Base-by-base conservation (phyloP, 2,113 vertebrate genomes). In the Promerops cafer region DNA sequence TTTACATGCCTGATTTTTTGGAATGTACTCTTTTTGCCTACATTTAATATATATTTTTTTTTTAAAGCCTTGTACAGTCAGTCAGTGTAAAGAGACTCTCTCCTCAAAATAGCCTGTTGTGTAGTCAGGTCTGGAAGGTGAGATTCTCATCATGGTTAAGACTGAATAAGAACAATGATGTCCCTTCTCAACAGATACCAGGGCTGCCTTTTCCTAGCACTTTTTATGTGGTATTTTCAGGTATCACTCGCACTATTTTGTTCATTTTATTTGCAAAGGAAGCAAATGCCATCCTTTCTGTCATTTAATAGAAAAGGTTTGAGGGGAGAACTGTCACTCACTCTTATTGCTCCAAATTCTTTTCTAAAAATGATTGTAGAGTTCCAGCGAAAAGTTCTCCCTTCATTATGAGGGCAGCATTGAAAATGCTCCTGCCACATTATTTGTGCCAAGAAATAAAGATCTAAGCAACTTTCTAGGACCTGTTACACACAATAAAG, bases 401-500 rank as follows among this genome's bases (percentile, higher is more conserved):
- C 92, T 89, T 87, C 83, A 64, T 96, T 96, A 97, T 75, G 86
- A 95, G 90, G 87, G 82, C 28, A 83, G 77, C 61, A 81, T 45
- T 96, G 90, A 94, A 93, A 97, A 92, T 47, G 69, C 80, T 95
- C 76, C 19, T 35, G 35, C 76, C 83, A 90, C 49, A 4, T 95
- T 94, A 96, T 95, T 96, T 95, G 93, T 89, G 77, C 72, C 83
- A 84, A 90, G 96, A 94, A 95, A 81, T 84, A 84, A 94, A 90
- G 88, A 95, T 84, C 79, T 90, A 82, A 94, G 88, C 63, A 84
- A 93, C 77, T 94, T 93, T 84, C 88, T 84, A 87, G 95, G 92
- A 92, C 68, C 83, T 89, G 57, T 75, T 90, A 81, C 57, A 87
- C 39, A 92, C 61, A 95, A 84, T 76, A 93, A 90, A 94, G 53